Base-by-base conservation (phyloP, 2,113 vertebrate species). In the Turdus rufiventris region DNA sequence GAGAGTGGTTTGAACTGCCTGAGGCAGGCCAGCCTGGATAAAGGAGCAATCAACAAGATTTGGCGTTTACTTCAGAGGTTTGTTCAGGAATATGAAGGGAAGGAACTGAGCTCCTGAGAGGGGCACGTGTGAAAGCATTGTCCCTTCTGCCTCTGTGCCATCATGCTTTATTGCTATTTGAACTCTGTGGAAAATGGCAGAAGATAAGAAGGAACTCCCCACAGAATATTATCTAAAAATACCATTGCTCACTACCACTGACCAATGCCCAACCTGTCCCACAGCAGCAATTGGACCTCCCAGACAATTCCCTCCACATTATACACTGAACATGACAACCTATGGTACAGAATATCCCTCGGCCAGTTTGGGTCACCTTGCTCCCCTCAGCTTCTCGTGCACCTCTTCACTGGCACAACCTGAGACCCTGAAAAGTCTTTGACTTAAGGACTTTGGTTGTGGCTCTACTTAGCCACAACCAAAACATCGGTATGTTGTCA, bases 361-460 rank as follows among this genome's bases (percentile, higher is more conserved):
- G 28, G 45, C 7, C 33, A 24, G 8, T 58, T 36, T 0, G 0
- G 12, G 10, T 58, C 68, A 58, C 60, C 23, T n/a, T 36, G 12
- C 5, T 66, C 10, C 3, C 10, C 6, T 2, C 36, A 58, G 12
- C 10, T 24, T 28, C 23, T 38, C 0, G 0, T 20, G 33, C 15
- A 38, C 15, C 18, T 29, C 28, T 5, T 66, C 38, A 7, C 8
- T 29, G 15, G 75, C 33, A 80, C 33, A 58, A 65, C 4, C 24
- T 19, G 25, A 71, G 29, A 54, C 25, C 21, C 25, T 21, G 47
- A 24, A n/a, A 45, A 11, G 23, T 53, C 28, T 12, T 53, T 73
- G 23, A 10, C 18, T 66, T 33, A 38, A 50, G 40, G 31, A 31
- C 20, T 36, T 54, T 18, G 12, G 11, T 31, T 5, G 19, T 11